phyloP scores from a whole-genome alignment of 2,797 vertebrate species.

The Schizothorax lantsangensis region DNA sequence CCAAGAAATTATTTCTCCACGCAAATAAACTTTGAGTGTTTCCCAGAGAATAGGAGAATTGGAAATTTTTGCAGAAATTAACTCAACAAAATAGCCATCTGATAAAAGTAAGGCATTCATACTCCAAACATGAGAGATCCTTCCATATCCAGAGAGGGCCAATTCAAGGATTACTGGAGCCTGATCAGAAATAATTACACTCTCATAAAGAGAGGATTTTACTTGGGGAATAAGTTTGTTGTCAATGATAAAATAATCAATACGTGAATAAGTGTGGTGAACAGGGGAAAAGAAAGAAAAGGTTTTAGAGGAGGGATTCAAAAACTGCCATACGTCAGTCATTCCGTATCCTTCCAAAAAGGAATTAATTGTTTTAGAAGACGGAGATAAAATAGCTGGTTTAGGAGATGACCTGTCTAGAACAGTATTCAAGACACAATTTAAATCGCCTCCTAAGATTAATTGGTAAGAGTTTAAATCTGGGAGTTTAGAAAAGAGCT shows the following conservation, averaged over 20 bases:
- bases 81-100: neutral
- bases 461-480: neutral
- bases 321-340: neutral
- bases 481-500: too few relatives aligned
- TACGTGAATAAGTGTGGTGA: neutral
- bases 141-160: neutral
- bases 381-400: neutral
- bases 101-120: neutral
- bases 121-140: neutral
- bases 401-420: neutral
- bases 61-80: neutral
- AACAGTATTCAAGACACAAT: neutral
- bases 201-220: neutral
- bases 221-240: neutral
- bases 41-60: neutral
- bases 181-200: neutral
- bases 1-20: neutral
- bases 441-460: neutral
- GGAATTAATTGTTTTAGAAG: neutral
- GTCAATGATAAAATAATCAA: slow-evolving; percentile 1
- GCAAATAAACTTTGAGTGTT: neutral
- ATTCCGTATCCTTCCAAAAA: neutral
- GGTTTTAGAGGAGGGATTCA: neutral
- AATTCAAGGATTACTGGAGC: neutral
- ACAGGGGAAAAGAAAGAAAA: neutral